Evolutionary conservation across 1,140 invertebrate species (phyloP), one percentile per base, ranked within the genome.

Genomic region (Drosophila neocordata): DNA sequence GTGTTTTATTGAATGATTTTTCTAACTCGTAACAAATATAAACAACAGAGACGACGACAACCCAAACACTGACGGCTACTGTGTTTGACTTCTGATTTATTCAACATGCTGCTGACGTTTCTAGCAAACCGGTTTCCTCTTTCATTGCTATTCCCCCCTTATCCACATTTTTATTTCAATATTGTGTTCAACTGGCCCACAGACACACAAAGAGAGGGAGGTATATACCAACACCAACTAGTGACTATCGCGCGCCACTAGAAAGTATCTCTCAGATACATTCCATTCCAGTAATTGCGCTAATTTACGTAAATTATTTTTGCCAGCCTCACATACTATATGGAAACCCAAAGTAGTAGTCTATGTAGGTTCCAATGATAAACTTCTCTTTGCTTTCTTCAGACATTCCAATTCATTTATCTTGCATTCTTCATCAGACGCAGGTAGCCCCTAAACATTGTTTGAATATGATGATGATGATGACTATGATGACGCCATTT

Each of bases 291-390:
- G 69, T 78, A 76, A 78, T 78, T 78, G 73, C 73, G 73, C 76
- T 78, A 78, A 78, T 78, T 78, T 78, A 78, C 75, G 72, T 75
- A 75, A 78, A 78, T 78, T 76, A 65, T 78, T 78, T 74, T 66
- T 53, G 44, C 69, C 35, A 60, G 69, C 18, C 61, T 64, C 38
- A 38, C 53, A 57, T 65, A 56, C 73, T 64, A 57, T 56, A 22
- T 70, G 71, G 63, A 71, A 72, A 66, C 52, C 22, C 20, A 22
- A 31, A 31, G 9, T 38, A 41, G 37, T 34, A 18, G 15, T 31
- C 15, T 38, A 38, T 4, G 12, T n/a, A 9, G 41, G 8, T 9
- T 48, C 41, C 41, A 48, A 48, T 48, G 15, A 48, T 48, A 15
- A 9, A 48, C 11, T n/a, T 38, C 37, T 38, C 37, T 13, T n/a